phyloP scores from a whole-genome alignment of 2,888 invertebrate genomes.

The Drosophila nr. fundita region DNA sequence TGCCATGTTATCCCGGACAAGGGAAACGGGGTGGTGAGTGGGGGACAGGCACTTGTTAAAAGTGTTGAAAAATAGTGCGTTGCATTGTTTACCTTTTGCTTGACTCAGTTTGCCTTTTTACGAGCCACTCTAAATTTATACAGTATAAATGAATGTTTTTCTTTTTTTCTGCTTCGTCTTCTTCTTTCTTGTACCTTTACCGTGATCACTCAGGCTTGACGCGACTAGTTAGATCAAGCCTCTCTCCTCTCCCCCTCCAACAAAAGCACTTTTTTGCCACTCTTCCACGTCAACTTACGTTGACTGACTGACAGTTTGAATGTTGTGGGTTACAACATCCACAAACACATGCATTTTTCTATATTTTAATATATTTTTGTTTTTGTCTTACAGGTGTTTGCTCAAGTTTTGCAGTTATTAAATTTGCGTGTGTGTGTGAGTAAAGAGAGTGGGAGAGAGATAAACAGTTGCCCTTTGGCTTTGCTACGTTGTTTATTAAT shows the following conservation, averaged over 20 bases:
- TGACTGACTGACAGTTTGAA: constrained; percentile 69
- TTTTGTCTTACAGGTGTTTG: constrained; percentile 53
- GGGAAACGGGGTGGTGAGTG: background rate
- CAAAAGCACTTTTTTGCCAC: constrained; percentile 61
- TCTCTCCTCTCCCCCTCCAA: constrained; percentile 3
- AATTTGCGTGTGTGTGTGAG: background rate
- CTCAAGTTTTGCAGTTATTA: constrained; percentile 24
- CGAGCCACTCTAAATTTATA: constrained; percentile 59
- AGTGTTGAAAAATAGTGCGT: constrained; percentile 81
- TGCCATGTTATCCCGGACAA: constrained; percentile 27
- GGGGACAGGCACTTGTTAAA: constrained; percentile 72
- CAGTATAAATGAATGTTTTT: constrained; percentile 33
- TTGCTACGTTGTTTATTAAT: constrained; percentile 74
- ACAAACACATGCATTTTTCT: constrained; percentile 58
- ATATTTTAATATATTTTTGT: constrained; percentile 40
- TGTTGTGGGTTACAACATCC: constrained; percentile 50
- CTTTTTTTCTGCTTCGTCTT: constrained; percentile 11
- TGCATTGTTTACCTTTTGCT: constrained; percentile 81
- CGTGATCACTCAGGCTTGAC: constrained; percentile 81
- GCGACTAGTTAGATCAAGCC: constrained; percentile 65
- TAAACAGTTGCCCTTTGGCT: constrained; percentile 49
- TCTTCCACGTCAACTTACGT: constrained; percentile 65
- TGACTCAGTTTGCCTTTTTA: constrained; percentile 61
- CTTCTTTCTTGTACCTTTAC: constrained; percentile 45
- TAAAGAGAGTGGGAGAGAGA: constrained; percentile 1